Percentiles rank a stretch among this genome's conserved stretches.
Conservation (phyloP, 2,888 invertebrate species). For the Diadromus collaris region DNA sequence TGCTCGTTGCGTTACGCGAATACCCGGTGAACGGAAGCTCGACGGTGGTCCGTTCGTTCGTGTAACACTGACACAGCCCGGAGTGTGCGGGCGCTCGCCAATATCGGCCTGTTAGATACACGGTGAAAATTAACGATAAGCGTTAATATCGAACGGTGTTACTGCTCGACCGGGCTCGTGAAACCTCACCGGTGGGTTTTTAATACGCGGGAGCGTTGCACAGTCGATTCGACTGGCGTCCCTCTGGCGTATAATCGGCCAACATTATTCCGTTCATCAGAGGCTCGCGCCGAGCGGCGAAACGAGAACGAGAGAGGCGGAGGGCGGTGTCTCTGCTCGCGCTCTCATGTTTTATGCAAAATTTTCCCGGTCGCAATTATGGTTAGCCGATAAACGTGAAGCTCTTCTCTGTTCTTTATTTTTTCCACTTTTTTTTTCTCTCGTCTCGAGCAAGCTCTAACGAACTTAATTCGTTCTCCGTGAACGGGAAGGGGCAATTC, state of each 20-base stretch:
- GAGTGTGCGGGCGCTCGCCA: constrained; percentile 12
- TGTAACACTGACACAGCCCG: constrained; percentile 5
- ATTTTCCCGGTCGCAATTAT: constrained; percentile 53
- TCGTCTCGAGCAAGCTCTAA: constrained; percentile 22
- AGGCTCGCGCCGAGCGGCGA: background rate
- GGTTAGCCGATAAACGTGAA: constrained; percentile 48
- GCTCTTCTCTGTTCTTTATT: too few relatives aligned
- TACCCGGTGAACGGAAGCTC: background rate
- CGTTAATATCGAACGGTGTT: constrained; percentile 34
- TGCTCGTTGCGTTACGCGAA: constrained; percentile 1
- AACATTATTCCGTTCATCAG: constrained; percentile 55
- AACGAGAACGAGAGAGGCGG: constrained; percentile 4
- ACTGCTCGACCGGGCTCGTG: background rate
- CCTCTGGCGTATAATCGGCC: constrained; percentile 44
- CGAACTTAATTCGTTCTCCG: constrained; percentile 32
- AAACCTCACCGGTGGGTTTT: constrained; percentile 18
- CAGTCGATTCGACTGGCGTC: background rate
- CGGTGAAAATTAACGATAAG: constrained; percentile 56
- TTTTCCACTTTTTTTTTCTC: constrained; percentile 15
- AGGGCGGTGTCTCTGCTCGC: constrained; percentile 18
- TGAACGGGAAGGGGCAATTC: background rate
- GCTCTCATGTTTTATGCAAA: constrained; percentile 58
- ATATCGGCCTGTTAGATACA: constrained; percentile 44
- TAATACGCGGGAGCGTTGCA: constrained; percentile 35
- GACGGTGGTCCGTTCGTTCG: background rate